These are phyloP conservation scores for Frankliniella intonsa DNA, from an alignment of 2,888 invertebrate species.

Conservation along the genomic window DNA sequence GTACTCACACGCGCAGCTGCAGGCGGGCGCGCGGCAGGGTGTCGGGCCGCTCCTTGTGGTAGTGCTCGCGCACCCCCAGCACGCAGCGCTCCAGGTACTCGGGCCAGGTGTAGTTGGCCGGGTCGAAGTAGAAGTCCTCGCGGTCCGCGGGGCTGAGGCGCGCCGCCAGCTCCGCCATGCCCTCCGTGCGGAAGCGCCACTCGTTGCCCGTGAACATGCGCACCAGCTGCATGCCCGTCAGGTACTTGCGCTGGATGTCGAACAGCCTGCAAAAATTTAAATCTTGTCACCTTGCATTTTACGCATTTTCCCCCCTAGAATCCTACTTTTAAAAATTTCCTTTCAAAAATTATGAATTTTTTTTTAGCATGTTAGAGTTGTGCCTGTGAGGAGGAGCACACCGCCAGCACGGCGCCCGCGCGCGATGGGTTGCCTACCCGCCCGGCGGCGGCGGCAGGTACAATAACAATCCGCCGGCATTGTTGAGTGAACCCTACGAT, in stretches of 20 bases:
- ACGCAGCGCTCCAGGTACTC: conserved; percentile 14
- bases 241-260: conserved; percentile 17
- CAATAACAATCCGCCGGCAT: not conserved
- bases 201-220: conserved; percentile 7
- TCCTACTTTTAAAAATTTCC: too few species aligned
- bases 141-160: not conserved
- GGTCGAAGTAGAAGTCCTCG: conserved; percentile 13
- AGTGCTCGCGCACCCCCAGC: conserved; percentile 6
- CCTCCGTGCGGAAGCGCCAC: conserved; percentile 16
- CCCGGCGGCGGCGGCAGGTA: not conserved
- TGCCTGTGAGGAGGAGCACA: too few species aligned
- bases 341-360: too few species aligned
- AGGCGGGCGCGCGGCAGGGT: not conserved
- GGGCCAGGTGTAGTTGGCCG: conserved; percentile 11
- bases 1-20: not conserved
- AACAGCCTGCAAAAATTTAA: not conserved
- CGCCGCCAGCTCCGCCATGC: not conserved
- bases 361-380: too few species aligned
- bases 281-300: too few species aligned
- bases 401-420: not conserved
- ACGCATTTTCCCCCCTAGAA: too few species aligned
- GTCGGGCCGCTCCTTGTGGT: conserved; percentile 27
- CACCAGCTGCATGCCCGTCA: conserved; percentile 21
- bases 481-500: not conserved
- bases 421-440: not conserved